A percentile compares a stretch with the other conserved stretches of the same genome.
Evolutionary conservation across 2,113 vertebrate genomes (phyloP).

Genomic region (Tamias sibiricus): DNA sequence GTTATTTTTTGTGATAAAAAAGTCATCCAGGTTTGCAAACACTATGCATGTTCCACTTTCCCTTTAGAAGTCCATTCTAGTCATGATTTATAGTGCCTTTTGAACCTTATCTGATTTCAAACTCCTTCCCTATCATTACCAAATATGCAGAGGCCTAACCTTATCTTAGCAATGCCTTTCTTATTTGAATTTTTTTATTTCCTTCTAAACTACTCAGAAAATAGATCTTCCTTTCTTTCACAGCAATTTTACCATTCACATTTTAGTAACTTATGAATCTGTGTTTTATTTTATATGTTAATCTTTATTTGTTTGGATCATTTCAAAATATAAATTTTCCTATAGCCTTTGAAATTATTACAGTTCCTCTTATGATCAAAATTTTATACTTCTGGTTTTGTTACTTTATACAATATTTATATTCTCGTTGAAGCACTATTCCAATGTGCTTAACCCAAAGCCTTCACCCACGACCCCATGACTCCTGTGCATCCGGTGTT

Average conservation of each 20-base stretch:
- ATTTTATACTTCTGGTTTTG: not conserved
- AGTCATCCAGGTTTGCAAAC: not conserved
- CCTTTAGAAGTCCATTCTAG: not conserved
- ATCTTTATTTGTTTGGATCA: not conserved
- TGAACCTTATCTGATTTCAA: not conserved
- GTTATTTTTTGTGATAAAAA: not conserved
- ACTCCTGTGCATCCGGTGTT: no score
- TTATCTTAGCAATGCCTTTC: not conserved
- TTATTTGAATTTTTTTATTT: conserved; percentile 22
- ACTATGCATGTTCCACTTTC: not conserved
- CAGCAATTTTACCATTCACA: not conserved
- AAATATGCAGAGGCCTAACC: not conserved
- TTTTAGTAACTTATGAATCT: not conserved
- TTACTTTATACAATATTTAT: no score
- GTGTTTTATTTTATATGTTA: not conserved
- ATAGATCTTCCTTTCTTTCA: not conserved
- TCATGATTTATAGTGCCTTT: not conserved
- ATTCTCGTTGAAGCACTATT: not conserved
- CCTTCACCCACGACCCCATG: not conserved
- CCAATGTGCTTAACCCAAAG: not conserved
- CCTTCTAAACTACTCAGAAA: not conserved
- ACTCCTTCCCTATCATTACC: not conserved
- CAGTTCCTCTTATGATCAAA: not conserved
- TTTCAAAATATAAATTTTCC: not conserved
- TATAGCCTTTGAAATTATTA: not conserved